Conservation (phyloP, 2,888 invertebrate genomes). For the Melolontha melolontha region DNA sequence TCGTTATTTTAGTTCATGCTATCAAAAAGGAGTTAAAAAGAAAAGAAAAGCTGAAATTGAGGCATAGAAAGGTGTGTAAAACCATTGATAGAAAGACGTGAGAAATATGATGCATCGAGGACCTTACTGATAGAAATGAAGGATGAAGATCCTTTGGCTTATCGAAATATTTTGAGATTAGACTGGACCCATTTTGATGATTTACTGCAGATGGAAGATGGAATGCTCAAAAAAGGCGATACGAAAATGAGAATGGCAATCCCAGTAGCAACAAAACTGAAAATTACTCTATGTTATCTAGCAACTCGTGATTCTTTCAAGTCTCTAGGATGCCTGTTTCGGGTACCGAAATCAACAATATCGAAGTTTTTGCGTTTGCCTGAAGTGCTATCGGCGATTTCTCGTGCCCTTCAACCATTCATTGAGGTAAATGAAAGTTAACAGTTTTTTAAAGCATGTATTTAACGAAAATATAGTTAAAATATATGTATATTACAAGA, state of each 20-base stretch:
- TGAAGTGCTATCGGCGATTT: constrained; percentile 29
- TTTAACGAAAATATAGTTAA: constrained; percentile 9
- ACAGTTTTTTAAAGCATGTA: constrained; percentile 6
- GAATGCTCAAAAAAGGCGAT: constrained; percentile 37
- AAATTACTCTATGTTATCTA: constrained; percentile 46
- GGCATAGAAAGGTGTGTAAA: constrained; percentile 15
- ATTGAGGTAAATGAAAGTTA: constrained; percentile 34
- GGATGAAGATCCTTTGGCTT: constrained; percentile 26
- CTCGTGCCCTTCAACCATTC: constrained; percentile 23
- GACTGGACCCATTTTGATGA: constrained; percentile 24
- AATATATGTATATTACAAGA: neutral
- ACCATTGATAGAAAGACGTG: constrained; percentile 7
- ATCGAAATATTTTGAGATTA: constrained; percentile 38
- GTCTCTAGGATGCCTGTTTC: constrained; percentile 44
- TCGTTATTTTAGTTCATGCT: neutral
- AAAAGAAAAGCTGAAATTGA: constrained; percentile 3
- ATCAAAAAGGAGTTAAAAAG: constrained; percentile 2
- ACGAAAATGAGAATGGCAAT: constrained; percentile 46
- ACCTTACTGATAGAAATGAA: constrained; percentile 14
- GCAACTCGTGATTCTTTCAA: constrained; percentile 46
- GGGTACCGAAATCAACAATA: constrained; percentile 30
- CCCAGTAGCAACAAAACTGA: constrained; percentile 42
- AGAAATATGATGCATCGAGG: constrained; percentile 19
- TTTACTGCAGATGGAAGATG: constrained; percentile 34
- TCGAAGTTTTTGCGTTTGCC: constrained; percentile 17